phyloP scores from a whole-genome alignment of 2,797 vertebrate genomes.

The Sebastes kiyomatsui region DNA sequence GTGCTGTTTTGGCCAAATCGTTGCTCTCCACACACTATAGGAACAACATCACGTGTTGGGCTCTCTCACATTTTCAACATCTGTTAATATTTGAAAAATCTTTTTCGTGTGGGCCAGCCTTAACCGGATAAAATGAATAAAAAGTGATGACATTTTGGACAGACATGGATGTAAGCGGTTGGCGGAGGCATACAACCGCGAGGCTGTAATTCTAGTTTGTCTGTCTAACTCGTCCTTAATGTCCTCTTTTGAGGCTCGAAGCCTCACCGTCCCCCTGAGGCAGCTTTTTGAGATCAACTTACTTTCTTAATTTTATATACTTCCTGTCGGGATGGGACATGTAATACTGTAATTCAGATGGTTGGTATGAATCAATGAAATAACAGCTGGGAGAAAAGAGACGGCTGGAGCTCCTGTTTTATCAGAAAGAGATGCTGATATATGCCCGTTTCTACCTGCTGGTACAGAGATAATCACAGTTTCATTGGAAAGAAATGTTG shows the following conservation, averaged over 20 bases:
- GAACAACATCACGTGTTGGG: no score
- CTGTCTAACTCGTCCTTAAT: neutral
- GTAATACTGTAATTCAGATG: neutral
- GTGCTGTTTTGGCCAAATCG: no score
- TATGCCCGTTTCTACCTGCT: neutral
- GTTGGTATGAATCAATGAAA: neutral
- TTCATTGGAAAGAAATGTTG: neutral
- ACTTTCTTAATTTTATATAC: constrained; percentile 21
- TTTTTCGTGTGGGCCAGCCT: no score
- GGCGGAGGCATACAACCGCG: no score
- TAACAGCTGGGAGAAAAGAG: neutral
- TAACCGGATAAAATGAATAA: no score
- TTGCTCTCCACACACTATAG: no score
- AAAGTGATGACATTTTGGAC: no score
- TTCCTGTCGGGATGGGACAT: neutral
- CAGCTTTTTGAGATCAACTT: constrained; percentile 26
- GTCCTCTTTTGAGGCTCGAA: neutral
- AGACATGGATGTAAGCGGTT: no score
- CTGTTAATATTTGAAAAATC: no score
- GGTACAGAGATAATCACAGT: neutral
- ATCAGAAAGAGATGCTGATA: neutral
- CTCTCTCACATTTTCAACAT: no score
- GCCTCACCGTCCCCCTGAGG: neutral
- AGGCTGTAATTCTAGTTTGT: no score
- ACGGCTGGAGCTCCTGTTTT: neutral